phyloP scores from a whole-genome alignment of 2,797 vertebrate genomes.

The Hippopotamyrus pictus region DNA sequence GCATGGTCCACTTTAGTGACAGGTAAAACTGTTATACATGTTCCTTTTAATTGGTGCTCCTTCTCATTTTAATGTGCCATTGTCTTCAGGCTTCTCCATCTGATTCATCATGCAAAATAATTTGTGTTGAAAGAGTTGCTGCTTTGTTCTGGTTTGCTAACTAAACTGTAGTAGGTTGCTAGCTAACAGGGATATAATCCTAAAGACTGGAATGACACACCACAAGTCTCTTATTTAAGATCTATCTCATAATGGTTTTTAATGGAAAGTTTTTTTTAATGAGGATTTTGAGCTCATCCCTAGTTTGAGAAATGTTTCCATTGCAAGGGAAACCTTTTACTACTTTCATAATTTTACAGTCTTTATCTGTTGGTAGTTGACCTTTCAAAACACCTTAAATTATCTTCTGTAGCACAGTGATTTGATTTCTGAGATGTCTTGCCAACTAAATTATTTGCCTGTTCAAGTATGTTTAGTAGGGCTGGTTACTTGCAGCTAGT shows the following conservation, averaged over 20 bases:
- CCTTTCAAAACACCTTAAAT: not conserved
- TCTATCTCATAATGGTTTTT: not conserved
- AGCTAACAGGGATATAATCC: not conserved
- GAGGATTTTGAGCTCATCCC: not conserved
- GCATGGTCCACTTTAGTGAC: not conserved
- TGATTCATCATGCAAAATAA: not conserved
- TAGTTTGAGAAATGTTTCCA: not conserved
- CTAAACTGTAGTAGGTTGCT: not conserved
- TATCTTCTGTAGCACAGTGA: not conserved
- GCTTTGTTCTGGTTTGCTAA: not conserved
- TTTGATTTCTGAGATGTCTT: not conserved
- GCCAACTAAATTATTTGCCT: not conserved
- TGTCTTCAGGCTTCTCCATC: not conserved
- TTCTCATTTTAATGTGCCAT: not conserved
- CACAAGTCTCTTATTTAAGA: not conserved
- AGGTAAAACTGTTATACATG: not conserved
- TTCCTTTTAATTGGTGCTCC: not conserved
- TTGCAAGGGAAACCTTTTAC: not conserved
- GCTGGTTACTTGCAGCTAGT: not conserved
- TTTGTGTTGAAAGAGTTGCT: not conserved
- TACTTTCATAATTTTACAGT: not conserved
- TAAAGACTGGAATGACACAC: not conserved
- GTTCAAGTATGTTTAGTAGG: not conserved
- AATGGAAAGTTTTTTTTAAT: not conserved
- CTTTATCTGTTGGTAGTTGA: not conserved